Evolutionary conservation across 2,888 invertebrate genomes (phyloP).

Genomic region (Lamellibrachia columna): DNA sequence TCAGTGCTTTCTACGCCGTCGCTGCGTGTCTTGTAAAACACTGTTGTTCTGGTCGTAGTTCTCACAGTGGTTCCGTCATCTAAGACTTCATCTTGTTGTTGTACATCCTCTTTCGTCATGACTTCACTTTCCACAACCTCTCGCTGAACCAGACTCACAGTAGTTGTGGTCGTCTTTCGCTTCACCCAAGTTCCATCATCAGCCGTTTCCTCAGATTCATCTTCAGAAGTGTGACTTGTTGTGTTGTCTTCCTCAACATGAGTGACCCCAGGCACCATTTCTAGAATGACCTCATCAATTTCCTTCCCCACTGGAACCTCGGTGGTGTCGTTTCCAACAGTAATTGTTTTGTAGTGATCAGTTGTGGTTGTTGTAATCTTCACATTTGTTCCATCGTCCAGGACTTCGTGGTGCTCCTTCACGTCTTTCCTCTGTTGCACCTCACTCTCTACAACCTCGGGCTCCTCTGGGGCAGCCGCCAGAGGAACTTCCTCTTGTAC

Average conservation of each 20-base stretch:
- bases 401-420: neutral
- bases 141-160: neutral
- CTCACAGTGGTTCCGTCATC: too few relatives aligned
- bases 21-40: neutral
- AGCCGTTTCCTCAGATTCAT: neutral
- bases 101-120: too few relatives aligned
- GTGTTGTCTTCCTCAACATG: neutral
- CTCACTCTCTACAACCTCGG: neutral
- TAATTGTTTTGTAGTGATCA: neutral
- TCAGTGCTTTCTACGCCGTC: neutral
- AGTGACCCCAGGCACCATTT: constrained; percentile 21
- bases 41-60: too few relatives aligned
- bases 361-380: constrained; percentile 16
- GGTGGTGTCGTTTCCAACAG: too few relatives aligned
- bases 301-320: neutral
- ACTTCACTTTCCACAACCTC: too few relatives aligned
- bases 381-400: constrained; percentile 24
- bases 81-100: too few relatives aligned
- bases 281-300: constrained; percentile 26
- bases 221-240: neutral
- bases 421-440: neutral
- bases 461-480: neutral
- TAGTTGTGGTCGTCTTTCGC: neutral
- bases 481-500: neutral
- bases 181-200: constrained; percentile 19